Percentiles rank a stretch among this genome's conserved stretches.
Evolutionary conservation across 2,113 vertebrate genomes (phyloP).

Genomic region (Tenebrosternarchus preto): DNA sequence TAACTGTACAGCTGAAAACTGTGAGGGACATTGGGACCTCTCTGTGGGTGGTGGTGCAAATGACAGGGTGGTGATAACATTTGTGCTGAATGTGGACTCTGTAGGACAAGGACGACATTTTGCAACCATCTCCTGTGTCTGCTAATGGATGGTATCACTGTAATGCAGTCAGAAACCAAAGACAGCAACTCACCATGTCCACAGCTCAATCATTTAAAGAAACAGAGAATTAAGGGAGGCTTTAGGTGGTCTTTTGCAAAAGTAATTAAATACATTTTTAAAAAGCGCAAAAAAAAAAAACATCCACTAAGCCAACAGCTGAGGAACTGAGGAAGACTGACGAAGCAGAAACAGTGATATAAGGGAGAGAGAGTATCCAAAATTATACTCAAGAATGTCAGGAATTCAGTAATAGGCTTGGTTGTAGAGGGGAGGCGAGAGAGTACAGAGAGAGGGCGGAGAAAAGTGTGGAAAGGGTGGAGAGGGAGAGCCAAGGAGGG

Average conservation of each 20-base stretch:
- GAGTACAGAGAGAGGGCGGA: slow-evolving; percentile 11
- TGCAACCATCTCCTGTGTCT: background rate
- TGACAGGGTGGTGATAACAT: background rate
- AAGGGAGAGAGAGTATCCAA: slow-evolving; percentile 15
- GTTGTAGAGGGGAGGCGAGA: background rate
- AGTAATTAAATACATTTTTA: background rate
- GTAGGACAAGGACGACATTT: background rate
- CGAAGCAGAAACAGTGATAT: background rate
- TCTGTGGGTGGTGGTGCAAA: background rate
- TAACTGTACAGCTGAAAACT: too few species aligned
- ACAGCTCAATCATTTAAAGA: slow-evolving; percentile 6
- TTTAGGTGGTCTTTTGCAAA: too few species aligned
- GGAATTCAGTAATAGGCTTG: slow-evolving; percentile 33
- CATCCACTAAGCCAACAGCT: too few species aligned
- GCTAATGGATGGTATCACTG: background rate
- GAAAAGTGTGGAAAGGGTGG: too few species aligned
- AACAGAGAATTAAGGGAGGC: background rate
- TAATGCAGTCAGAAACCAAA: background rate
- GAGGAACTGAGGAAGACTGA: background rate
- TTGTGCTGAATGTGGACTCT: background rate
- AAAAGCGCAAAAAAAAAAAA: background rate
- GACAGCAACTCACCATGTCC: background rate
- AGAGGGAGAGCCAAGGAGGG: slow-evolving; percentile 11
- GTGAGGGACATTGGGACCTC: too few species aligned
- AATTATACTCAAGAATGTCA: slow-evolving; percentile 48